Conservation (phyloP, 2,113 vertebrate genomes). For the Equus quagga region DNA sequence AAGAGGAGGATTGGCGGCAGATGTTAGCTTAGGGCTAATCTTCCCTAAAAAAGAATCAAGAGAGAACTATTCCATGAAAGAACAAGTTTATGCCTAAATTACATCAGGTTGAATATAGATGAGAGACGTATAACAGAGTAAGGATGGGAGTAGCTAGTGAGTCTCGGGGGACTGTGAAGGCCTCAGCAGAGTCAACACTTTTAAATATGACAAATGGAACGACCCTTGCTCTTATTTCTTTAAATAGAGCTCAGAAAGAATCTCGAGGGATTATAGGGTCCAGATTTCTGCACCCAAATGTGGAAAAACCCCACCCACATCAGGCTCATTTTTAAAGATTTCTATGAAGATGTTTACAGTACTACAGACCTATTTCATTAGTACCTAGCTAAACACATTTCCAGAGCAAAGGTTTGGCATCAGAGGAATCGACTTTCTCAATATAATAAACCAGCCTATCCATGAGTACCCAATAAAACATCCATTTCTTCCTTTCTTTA, state of each 20-base stretch:
- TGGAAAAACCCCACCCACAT: rapidly evolving
- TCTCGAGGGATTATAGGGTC: not conserved
- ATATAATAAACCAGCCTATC: not conserved
- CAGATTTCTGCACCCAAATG: not conserved
- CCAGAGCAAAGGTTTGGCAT: not conserved
- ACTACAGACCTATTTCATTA: not conserved
- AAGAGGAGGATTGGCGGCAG: no score
- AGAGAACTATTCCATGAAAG: not conserved
- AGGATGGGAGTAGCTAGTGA: not conserved
- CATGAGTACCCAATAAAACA: not conserved
- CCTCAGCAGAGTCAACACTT: not conserved
- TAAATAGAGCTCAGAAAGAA: not conserved
- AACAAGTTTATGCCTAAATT: not conserved
- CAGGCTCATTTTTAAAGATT: not conserved
- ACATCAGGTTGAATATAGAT: not conserved
- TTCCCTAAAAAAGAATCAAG: no score
- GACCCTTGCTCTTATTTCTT: not conserved
- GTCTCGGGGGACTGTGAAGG: not conserved
- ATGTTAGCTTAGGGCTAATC: no score
- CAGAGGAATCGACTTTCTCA: not conserved
- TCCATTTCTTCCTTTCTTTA: not conserved
- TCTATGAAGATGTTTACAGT: not conserved
- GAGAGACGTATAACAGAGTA: not conserved
- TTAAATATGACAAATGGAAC: not conserved
- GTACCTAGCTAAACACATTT: not conserved